These are phyloP conservation scores for Dolichotis patagonum DNA, from an alignment of 2,113 vertebrate species.

Conservation along the genomic window DNA sequence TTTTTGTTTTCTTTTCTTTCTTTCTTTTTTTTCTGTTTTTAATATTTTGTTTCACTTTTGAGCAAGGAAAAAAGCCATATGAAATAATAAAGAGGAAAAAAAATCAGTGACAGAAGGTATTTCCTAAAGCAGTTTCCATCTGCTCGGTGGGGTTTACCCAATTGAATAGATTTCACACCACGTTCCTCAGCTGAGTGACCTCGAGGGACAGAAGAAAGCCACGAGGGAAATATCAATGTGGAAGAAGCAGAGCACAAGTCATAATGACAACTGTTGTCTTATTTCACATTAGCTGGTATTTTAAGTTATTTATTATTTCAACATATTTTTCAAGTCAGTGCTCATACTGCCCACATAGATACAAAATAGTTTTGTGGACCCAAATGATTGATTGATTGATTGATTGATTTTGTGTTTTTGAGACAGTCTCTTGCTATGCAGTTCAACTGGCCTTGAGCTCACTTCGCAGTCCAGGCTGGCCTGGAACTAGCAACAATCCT, in stretches of 20 bases:
- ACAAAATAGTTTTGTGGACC: neutral
- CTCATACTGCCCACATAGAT: neutral
- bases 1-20: too few species aligned
- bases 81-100: constrained; percentile 38
- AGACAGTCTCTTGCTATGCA: too few species aligned
- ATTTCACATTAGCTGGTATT: neutral
- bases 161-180: neutral
- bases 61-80: neutral
- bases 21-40: neutral
- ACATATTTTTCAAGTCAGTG: constrained; percentile 17
- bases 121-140: neutral
- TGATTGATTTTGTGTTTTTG: too few species aligned
- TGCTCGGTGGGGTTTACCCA: neutral
- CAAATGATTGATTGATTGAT: neutral
- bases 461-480: too few species aligned
- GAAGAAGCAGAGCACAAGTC: neutral
- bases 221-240: neutral
- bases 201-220: neutral
- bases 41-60: neutral
- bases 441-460: too few species aligned
- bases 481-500: too few species aligned
- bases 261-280: neutral
- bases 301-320: constrained; percentile 6
- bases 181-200: neutral
- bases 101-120: neutral